A percentile compares a stretch with the other conserved stretches of the same genome.
Evolutionary conservation across 2,113 vertebrate genomes (phyloP).

Genomic region (Cnemophilus loriae): DNA sequence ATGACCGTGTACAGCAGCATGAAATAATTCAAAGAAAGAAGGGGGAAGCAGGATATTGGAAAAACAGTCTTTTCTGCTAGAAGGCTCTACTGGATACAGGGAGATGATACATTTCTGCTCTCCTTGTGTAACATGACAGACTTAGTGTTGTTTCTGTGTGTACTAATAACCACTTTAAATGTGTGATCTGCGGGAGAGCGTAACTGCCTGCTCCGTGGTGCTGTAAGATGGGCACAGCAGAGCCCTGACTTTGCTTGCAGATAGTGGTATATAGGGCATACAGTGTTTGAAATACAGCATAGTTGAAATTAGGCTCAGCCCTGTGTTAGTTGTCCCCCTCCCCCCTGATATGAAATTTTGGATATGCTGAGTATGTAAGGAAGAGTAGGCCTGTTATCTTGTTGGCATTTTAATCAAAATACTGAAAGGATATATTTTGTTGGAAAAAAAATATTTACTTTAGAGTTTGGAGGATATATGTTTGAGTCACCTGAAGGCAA

Average conservation of each 20-base stretch:
- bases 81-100: neutral
- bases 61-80: neutral
- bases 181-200: neutral
- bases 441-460: neutral
- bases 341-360: neutral
- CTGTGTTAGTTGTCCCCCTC: neutral
- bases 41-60: neutral
- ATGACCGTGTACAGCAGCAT: neutral
- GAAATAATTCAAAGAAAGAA: neutral
- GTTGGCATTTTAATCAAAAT: neutral
- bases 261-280: neutral
- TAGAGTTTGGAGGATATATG: neutral
- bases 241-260: neutral
- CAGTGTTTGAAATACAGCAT: neutral
- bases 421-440: rapidly evolving
- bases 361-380: neutral
- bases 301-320: neutral
- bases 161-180: neutral
- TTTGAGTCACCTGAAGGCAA: neutral
- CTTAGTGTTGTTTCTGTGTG: neutral
- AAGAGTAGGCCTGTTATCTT: neutral
- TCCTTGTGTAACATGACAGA: neutral
- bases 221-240: neutral
- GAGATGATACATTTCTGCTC: neutral
- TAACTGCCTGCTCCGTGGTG: neutral